Base-by-base conservation (phyloP, 2,797 vertebrate genomes). In the Channallabes apus region DNA sequence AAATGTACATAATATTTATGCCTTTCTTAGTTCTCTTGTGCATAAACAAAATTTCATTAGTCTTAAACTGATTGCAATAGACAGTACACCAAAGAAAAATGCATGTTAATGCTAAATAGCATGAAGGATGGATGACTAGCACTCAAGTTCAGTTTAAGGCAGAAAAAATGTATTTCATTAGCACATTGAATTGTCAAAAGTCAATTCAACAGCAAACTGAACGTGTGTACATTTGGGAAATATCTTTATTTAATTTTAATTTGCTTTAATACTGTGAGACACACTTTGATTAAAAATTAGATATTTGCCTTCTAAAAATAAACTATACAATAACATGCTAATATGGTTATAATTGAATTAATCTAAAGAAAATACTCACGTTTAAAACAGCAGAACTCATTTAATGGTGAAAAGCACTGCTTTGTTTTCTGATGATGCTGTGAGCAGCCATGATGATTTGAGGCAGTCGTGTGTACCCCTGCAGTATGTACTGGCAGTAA, bases 101-200 rank as follows among this genome's bases (percentile, higher is more conserved):
- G 46, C 67, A 80, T 71, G 79, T 41, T 84, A 59, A 75, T 71
- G 27, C 67, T 32, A 84, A 84, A 82, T 12, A 69, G 54, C 64
- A 73, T 51, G 17, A 80, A 73, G 59, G 18, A 78, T 78, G 35
- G 58, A 65, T 58, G 35, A 78, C 6, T 38, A 20, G 54, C 11
- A 51, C 24, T 51, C 17, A 38, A n/a, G 20, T 27, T 72, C 29
- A 82, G 56, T 62, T n/a, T 6, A 46, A 58, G 32, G 18, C 54
- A 77, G 3, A 29, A 35, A 29, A 56, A 56, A 17, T 46, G 56
- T 29, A 20, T 27, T 29, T 54, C 18, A 6, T 56, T 29, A 75
- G 72, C 72, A 15, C 1, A 35, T 35, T 35, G 35, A 35, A 35
- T 35, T 46, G n/a, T 17, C 71, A 75, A 15, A 51, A 27, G 1